A percentile compares a stretch with the other conserved stretches of the same genome.
phyloP scores from a whole-genome alignment of 35 echinoderm and acorn worm genomes.

The Nesometra sesokonis region DNA sequence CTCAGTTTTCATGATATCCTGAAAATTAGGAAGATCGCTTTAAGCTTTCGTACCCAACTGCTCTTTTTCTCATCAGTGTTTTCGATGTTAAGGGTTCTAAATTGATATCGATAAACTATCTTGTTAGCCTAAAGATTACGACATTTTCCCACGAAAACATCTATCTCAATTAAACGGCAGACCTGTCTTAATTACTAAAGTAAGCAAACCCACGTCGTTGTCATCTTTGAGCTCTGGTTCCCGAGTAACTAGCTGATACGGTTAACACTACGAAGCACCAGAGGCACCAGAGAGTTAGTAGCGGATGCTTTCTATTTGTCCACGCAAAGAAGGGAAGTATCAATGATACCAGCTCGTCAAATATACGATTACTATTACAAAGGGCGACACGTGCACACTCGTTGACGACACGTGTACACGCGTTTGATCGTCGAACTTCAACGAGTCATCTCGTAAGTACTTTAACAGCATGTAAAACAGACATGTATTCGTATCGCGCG shows the following conservation, averaged over 20 bases:
- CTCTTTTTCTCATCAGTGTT: no score
- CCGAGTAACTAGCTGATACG: not conserved
- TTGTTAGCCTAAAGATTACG: no score
- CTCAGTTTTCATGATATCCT: no score
- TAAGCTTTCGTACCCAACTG: no score
- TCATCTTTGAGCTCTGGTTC: not conserved
- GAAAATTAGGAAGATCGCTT: no score
- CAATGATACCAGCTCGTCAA: not conserved
- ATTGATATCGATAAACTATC: no score
- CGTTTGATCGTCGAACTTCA: not conserved
- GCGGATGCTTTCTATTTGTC: not conserved
- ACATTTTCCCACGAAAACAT: not conserved
- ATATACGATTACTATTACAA: not conserved
- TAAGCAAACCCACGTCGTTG: not conserved
- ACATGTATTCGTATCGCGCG: no score
- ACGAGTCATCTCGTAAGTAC: no score
- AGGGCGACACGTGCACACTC: not conserved
- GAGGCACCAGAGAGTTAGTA: no score
- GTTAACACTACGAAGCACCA: not conserved
- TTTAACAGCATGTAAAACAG: no score
- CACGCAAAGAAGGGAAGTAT: not conserved
- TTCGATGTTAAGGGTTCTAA: no score
- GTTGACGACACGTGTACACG: not conserved
- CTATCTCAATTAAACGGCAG: not conserved
- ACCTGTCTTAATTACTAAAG: not conserved